These are phyloP conservation scores for Python bivittatus DNA, from an alignment of 2,113 vertebrate genomes.

Conservation along the genomic window DNA sequence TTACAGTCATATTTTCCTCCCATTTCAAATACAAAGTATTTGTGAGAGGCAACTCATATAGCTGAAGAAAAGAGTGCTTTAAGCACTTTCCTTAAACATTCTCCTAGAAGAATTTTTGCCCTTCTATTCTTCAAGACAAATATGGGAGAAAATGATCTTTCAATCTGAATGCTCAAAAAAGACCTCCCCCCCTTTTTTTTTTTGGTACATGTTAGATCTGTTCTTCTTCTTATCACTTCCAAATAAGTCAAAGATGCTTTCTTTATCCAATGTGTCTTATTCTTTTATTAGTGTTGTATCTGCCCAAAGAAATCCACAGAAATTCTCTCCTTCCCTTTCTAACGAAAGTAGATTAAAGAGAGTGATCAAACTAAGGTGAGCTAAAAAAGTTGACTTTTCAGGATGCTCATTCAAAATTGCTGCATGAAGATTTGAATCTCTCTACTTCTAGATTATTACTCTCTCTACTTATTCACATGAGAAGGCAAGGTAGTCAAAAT, in stretches of 20 bases:
- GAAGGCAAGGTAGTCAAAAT: neutral
- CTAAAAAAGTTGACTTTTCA: neutral
- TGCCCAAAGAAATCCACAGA: neutral
- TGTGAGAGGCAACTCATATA: neutral
- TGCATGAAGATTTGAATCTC: neutral
- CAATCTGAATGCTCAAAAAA: neutral
- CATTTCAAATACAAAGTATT: neutral
- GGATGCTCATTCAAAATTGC: neutral
- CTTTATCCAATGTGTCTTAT: neutral
- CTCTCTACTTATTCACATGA: neutral
- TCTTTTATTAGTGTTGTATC: neutral
- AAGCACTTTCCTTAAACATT: neutral
- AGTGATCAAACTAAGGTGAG: neutral
- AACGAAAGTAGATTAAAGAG: neutral
- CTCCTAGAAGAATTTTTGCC: neutral
- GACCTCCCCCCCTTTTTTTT: neutral
- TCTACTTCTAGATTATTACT: neutral
- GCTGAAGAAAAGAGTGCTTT: neutral
- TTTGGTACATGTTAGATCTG: too few relatives aligned
- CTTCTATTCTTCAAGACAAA: neutral
- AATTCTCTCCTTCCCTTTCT: neutral
- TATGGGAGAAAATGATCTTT: neutral
- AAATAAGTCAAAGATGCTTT: neutral
- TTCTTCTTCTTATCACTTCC: neutral
- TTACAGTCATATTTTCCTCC: neutral